Base-by-base conservation (phyloP, 2,113 vertebrate genomes). In the Notarius quadriscutis region DNA sequence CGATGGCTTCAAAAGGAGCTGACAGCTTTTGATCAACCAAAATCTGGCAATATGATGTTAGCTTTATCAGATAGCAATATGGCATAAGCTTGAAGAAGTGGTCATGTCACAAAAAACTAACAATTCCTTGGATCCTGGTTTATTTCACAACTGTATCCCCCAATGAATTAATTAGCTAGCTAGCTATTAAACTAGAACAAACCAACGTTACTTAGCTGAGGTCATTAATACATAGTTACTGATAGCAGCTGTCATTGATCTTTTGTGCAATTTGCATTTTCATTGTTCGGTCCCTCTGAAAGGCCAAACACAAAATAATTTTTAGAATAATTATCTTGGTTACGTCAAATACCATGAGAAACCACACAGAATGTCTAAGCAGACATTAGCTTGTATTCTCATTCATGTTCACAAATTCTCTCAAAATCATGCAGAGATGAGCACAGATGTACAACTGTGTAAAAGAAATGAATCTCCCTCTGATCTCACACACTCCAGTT, bases 311-410 rank as follows among this genome's bases (percentile, higher is more conserved):
- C 18, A 20, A 60, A 60, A 20, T 20, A n/a, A 2, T 65, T 65
- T 65, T 65, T n/a, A 0, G 1, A 65, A n/a, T 65, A 25, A n/a
- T 65, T n/a, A 22, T 25, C 75, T n/a, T 11, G 53, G n/a, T 53
- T 53, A 30, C 63, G 20, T 71, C 62, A 84, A 71, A 55, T 71
- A 30, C 53, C 12, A 84, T 22, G n/a, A 50, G 50, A 71, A 48
- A 67, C 50, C 50, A 78, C 1, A n/a, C 75, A 71, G 63, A 84
- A 84, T 83, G 27, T 69, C 41, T 53, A 34, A 71, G 50, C 51
- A 67, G 63, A 79, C 17, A 79, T 53, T 55, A n/a, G 74, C 12
- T 55, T 25, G 55, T n/a, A 27, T 27, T 67, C 63, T 67, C 63
- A 67, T n/a, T 78, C 15, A 53, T 4, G 55, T 78, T 25, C 11